Conservation (phyloP, 2,113 vertebrate species). For the Neomonachus schauinslandi region DNA sequence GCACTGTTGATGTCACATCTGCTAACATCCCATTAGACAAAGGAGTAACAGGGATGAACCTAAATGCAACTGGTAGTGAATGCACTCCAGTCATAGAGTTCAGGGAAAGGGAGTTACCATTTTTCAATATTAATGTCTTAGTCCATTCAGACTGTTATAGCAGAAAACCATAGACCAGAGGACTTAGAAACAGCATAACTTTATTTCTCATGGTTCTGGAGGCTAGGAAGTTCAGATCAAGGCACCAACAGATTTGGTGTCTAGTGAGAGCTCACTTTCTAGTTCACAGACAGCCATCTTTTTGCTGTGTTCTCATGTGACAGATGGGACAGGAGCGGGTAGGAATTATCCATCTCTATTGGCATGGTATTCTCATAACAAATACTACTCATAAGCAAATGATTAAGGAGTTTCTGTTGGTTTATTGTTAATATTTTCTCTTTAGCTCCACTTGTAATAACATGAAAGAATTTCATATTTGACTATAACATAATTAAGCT, state of each 20-base stretch:
- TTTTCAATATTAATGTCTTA: not conserved
- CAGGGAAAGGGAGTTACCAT: not conserved
- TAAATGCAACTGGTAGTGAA: not conserved
- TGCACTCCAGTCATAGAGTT: not conserved
- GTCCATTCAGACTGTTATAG: not conserved
- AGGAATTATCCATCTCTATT: not conserved
- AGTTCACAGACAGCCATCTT: not conserved
- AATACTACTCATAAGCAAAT: not conserved
- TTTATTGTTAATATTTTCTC: not conserved
- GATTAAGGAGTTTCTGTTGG: not conserved
- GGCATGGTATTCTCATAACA: not conserved
- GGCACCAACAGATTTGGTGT: not conserved
- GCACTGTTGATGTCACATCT: not conserved
- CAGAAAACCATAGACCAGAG: not conserved
- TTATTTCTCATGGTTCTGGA: not conserved
- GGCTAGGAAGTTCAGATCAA: not conserved
- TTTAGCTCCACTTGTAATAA: not conserved
- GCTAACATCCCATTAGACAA: not conserved
- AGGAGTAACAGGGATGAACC: not conserved
- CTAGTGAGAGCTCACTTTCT: not conserved
- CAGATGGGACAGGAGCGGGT: not conserved
- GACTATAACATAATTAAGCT: not conserved
- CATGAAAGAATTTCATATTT: not conserved
- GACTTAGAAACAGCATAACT: not conserved
- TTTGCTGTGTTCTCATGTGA: not conserved